These are phyloP conservation scores for Volucella zonaria DNA, from an alignment of 2,888 invertebrate genomes.

Conservation along the genomic window DNA sequence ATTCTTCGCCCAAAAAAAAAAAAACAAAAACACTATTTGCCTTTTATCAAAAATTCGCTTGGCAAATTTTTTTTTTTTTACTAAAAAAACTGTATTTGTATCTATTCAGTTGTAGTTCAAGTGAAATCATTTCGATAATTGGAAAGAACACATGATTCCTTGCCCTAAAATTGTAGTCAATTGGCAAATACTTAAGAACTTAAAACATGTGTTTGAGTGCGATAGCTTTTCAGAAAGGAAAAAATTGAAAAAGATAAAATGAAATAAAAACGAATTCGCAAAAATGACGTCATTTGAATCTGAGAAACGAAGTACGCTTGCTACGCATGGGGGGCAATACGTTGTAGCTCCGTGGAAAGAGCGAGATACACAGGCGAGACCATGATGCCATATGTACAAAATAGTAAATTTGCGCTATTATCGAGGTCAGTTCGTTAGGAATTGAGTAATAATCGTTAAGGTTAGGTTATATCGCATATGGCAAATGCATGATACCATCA, in stretches of 20 bases:
- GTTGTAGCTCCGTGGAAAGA: constrained; percentile 20
- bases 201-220: constrained; percentile 48
- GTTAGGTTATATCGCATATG: constrained; percentile 71
- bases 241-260: background rate
- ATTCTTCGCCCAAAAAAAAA: constrained; percentile 49
- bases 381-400: constrained; percentile 56
- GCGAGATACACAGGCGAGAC: constrained; percentile 34
- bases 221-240: constrained; percentile 15
- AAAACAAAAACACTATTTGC: constrained; percentile 35
- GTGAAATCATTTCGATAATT: constrained; percentile 55
- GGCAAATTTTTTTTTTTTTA: constrained; percentile 7
- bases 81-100: no score
- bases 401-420: constrained; percentile 73
- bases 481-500: constrained; percentile 66
- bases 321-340: constrained; percentile 57
- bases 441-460: constrained; percentile 74
- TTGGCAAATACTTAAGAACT: constrained; percentile 56
- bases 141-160: constrained; percentile 26
- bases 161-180: constrained; percentile 52
- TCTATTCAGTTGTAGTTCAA: constrained; percentile 8
- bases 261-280: constrained; percentile 23
- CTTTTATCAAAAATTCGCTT: constrained; percentile 54
- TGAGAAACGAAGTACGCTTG: constrained; percentile 45
- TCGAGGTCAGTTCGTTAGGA: constrained; percentile 73
- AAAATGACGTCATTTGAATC: constrained; percentile 65